These are phyloP conservation scores for Zosterops lateralis DNA, from an alignment of 2,113 vertebrate species.

Conservation along the genomic window DNA sequence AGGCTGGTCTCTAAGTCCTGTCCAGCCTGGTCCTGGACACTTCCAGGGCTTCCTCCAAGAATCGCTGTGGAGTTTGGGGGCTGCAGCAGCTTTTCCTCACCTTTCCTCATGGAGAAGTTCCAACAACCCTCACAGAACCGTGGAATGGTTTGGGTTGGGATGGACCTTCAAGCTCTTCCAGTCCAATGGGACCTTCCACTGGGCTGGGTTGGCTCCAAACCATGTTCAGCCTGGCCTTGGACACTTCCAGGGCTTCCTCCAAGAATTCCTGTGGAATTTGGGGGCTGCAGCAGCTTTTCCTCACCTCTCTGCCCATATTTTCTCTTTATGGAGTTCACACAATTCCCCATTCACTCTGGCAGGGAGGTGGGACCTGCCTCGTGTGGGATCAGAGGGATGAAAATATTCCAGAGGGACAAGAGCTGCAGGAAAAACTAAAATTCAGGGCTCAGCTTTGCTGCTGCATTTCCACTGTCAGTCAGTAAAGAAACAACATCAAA, in stretches of 20 bases:
- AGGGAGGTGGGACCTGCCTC: neutral
- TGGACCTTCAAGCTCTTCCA: too few species aligned
- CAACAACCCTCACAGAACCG: neutral
- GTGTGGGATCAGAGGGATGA: neutral
- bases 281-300: neutral
- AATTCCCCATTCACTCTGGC: neutral
- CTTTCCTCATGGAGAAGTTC: too few species aligned
- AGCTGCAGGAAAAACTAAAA: neutral
- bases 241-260: neutral
- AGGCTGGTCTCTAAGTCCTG: neutral
- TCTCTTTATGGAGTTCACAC: neutral
- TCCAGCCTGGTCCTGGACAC: neutral
- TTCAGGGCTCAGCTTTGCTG: neutral
- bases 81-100: neutral
- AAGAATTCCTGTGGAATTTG: neutral
- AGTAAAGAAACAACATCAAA: neutral
- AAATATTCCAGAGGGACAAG: fast-evolving
- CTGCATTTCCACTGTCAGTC: neutral
- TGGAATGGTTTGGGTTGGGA: too few species aligned
- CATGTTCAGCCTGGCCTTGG: neutral
- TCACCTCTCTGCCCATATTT: fast-evolving
- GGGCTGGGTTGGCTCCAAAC: neutral
- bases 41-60: neutral
- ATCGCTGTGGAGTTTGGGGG: neutral
- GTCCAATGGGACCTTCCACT: neutral